Conservation (phyloP, 2,113 vertebrate genomes). For the Lasiurus cinereus region DNA sequence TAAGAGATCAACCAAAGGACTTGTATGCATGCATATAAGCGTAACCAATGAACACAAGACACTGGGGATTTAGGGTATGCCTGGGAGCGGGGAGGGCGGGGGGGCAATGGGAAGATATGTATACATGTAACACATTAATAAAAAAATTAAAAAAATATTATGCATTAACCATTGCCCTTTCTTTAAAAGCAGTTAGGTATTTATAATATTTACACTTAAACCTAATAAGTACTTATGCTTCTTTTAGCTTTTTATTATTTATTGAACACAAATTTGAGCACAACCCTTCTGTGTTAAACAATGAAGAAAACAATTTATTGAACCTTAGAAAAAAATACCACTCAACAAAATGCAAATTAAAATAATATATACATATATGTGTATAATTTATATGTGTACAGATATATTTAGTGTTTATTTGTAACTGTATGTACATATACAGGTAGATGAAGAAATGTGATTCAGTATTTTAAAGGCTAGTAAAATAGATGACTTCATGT, state of each 20-base stretch:
- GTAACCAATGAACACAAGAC: too few species aligned
- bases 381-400: background rate
- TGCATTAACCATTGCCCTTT: background rate
- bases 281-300: background rate
- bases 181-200: background rate
- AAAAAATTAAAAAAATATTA: background rate
- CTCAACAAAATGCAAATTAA: background rate
- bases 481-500: background rate
- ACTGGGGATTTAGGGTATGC: too few species aligned
- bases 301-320: background rate
- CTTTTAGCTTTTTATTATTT: background rate
- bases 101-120: too few species aligned
- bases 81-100: too few species aligned
- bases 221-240: background rate
- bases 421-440: background rate
- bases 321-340: background rate
- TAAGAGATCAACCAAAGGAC: too few species aligned
- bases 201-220: background rate
- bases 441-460: background rate
- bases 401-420: background rate
- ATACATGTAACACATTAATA: too few species aligned
- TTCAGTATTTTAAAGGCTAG: background rate
- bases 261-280: conserved; percentile 38
- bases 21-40: too few species aligned
- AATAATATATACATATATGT: background rate